Evolutionary conservation across 2,888 invertebrate genomes (phyloP).

Genomic region (Iselma pallidipennis): DNA sequence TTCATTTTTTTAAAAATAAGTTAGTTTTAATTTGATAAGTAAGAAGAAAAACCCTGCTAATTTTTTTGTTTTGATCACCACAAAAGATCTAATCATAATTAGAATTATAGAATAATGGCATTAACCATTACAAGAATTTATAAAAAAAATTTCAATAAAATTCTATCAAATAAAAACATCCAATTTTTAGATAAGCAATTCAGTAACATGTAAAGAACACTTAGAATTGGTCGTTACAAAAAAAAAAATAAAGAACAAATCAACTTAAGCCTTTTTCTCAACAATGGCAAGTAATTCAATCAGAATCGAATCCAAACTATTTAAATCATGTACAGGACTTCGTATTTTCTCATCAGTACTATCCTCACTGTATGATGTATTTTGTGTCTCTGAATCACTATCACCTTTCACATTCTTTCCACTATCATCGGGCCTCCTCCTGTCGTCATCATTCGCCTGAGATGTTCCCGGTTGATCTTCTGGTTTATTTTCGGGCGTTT

Average conservation of each 20-base stretch:
- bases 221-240: slow-evolving; percentile 35
- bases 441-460: slow-evolving; percentile 18
- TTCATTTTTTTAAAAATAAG: slow-evolving; percentile 16
- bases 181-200: slow-evolving; percentile 12
- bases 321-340: slow-evolving; percentile 47
- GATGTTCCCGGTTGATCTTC: slow-evolving; percentile 46
- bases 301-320: slow-evolving; percentile 50
- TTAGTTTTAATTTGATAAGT: slow-evolving; percentile 8
- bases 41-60: slow-evolving; percentile 25
- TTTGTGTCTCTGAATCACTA: slow-evolving; percentile 48
- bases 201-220: slow-evolving; percentile 27
- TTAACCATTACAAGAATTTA: slow-evolving; percentile 2
- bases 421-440: not conserved
- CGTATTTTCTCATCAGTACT: slow-evolving; percentile 40
- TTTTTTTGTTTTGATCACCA: slow-evolving; percentile 1
- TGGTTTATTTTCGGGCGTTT: slow-evolving; percentile 19
- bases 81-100: not conserved
- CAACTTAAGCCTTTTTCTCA: slow-evolving; percentile 49
- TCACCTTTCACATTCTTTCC: slow-evolving; percentile 34
- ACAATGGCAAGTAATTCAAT: slow-evolving; percentile 52
- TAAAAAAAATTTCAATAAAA: slow-evolving; percentile 4
- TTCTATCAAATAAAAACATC: slow-evolving; percentile 19
- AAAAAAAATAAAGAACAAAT: no score
- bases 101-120: not conserved
- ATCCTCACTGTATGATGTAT: slow-evolving; percentile 44